Conservation (phyloP, 2,113 vertebrate genomes). For the Megaceryle maxima region DNA sequence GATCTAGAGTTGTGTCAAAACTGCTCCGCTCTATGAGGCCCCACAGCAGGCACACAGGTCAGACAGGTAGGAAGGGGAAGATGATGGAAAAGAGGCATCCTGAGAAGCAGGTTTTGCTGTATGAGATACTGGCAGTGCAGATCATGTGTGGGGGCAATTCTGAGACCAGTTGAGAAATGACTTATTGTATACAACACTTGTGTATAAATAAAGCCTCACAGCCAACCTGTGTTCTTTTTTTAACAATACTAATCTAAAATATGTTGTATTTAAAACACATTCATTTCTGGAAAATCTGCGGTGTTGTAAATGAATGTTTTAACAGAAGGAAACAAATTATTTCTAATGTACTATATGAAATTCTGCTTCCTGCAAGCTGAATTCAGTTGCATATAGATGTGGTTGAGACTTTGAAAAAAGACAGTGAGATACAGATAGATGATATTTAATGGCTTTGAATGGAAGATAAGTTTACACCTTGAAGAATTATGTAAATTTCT, state of each 20-base stretch:
- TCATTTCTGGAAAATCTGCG: background rate
- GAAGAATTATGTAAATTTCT: background rate
- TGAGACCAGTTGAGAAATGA: background rate
- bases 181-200: background rate
- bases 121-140: background rate
- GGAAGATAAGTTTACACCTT: background rate
- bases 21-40: background rate
- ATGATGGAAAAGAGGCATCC: accelerated
- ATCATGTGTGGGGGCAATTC: background rate
- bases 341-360: background rate
- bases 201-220: background rate
- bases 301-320: background rate
- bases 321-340: background rate
- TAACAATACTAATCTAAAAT: background rate
- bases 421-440: background rate
- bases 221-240: background rate
- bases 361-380: background rate
- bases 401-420: background rate
- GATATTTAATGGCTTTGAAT: background rate
- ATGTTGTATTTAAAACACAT: background rate
- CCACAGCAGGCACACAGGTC: too few species aligned
- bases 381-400: background rate
- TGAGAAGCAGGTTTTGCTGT: background rate
- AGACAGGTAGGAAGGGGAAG: background rate
- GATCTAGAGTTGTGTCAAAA: background rate